Evolutionary conservation across 1,140 invertebrate species (phyloP).

Genomic region (Leptonema lineaticorne): DNA sequence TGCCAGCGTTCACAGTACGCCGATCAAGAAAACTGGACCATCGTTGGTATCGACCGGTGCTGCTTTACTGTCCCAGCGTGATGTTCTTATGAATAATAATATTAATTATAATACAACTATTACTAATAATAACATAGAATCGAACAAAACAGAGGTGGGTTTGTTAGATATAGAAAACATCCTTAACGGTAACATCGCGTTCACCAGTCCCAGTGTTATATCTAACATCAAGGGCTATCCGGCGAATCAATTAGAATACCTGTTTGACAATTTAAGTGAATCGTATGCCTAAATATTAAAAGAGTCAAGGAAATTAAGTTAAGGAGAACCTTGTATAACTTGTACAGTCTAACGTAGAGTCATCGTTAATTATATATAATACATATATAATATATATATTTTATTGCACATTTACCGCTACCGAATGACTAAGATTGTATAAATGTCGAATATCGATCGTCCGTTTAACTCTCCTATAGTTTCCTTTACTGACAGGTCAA

Average conservation of each 20-base stretch:
- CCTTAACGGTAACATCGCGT: conserved; percentile 50
- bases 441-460: not conserved
- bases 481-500: conserved; percentile 31
- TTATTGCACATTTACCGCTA: too few species aligned
- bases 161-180: conserved; percentile 47
- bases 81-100: conserved; percentile 42
- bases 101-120: too few species aligned
- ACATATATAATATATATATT: not conserved
- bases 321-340: conserved; percentile 18
- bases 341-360: conserved; percentile 15
- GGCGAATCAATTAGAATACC: conserved; percentile 57
- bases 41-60: conserved; percentile 33
- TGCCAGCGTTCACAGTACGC: conserved; percentile 52
- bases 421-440: not conserved
- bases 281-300: conserved; percentile 55
- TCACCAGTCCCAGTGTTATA: conserved; percentile 52
- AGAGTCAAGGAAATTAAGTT: conserved; percentile 10
- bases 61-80: conserved; percentile 17
- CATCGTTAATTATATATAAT: conserved; percentile 12
- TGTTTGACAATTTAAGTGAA: conserved; percentile 61
- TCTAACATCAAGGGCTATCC: conserved; percentile 55
- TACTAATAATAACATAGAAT: conserved; percentile 41
- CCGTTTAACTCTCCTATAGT: conserved; percentile 33
- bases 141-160: conserved; percentile 40
- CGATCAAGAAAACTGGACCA: conserved; percentile 44